phyloP scores from a whole-genome alignment of 1,140 invertebrate genomes.

The Mercenaria mercenaria region DNA sequence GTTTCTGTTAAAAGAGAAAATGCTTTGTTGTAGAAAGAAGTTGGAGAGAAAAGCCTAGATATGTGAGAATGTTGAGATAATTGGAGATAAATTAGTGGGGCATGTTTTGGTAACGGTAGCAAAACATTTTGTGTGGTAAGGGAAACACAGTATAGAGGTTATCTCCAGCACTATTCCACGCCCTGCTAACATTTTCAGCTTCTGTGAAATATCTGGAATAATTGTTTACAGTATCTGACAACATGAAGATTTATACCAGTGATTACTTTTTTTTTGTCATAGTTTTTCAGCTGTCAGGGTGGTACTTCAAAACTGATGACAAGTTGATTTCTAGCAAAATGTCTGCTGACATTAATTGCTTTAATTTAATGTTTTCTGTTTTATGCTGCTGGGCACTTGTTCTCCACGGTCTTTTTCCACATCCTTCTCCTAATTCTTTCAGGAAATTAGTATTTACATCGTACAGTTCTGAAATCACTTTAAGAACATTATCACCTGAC shows the following conservation, averaged over 20 bases:
- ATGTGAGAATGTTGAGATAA: conserved; percentile 19
- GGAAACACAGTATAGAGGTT: background rate
- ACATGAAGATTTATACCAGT: background rate
- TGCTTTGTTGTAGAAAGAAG: conserved; percentile 1
- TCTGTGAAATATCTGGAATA: conserved; percentile 18
- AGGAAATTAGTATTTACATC: too few relatives aligned
- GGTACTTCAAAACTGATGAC: background rate
- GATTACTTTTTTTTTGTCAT: background rate
- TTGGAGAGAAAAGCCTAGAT: background rate
- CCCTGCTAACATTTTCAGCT: background rate
- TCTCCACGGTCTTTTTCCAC: too few relatives aligned
- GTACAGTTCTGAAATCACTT: too few relatives aligned
- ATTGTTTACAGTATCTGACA: conserved; percentile 20
- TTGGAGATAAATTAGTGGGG: conserved; percentile 8
- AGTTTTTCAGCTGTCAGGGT: background rate
- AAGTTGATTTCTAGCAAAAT: background rate
- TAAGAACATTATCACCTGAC: too few relatives aligned
- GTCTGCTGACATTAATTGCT: too few relatives aligned
- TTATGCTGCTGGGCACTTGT: too few relatives aligned
- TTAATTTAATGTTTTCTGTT: too few relatives aligned
- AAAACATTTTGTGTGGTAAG: background rate
- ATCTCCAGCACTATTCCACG: background rate
- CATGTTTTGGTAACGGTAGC: conserved; percentile 11
- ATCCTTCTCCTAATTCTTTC: too few relatives aligned
- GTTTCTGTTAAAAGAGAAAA: conserved; percentile 23